Percentiles rank a stretch among this genome's conserved stretches.
These are phyloP conservation scores for Scolopax rusticola DNA, from an alignment of 2,797 vertebrate species.

Conservation along the genomic window DNA sequence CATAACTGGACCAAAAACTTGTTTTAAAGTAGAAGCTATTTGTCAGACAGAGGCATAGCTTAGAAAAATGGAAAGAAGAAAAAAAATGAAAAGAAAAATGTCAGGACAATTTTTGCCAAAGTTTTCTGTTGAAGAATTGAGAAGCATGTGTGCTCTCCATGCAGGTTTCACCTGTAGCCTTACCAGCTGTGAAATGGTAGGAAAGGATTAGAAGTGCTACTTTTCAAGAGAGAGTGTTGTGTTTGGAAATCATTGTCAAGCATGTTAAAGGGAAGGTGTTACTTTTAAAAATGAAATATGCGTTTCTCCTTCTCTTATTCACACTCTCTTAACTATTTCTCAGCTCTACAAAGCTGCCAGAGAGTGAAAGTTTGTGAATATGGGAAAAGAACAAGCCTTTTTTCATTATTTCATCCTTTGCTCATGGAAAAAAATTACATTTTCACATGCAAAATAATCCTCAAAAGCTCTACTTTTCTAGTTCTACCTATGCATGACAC, in stretches of 20 bases:
- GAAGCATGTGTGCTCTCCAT: background rate
- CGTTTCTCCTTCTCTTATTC: background rate
- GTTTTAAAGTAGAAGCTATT: background rate
- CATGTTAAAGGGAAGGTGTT: background rate
- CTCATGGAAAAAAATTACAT: background rate
- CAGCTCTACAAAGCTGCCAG: background rate
- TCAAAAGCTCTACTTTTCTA: constrained; percentile 13
- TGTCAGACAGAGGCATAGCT: background rate
- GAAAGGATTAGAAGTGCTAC: background rate
- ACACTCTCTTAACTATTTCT: background rate
- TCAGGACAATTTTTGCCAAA: background rate
- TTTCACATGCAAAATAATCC: background rate
- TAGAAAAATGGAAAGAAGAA: background rate
- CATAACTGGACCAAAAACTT: background rate
- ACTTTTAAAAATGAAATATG: background rate
- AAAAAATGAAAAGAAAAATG: background rate
- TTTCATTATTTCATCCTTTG: background rate
- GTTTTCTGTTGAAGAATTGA: background rate
- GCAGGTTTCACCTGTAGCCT: background rate
- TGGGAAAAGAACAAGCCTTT: background rate
- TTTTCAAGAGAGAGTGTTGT: constrained; percentile 16
- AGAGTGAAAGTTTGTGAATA: background rate
- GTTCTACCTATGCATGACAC: background rate
- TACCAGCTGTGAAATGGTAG: background rate
- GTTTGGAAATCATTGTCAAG: constrained; percentile 13